Evolutionary conservation across 2,888 invertebrate species (phyloP).

Genomic region (Myopa testacea): DNA sequence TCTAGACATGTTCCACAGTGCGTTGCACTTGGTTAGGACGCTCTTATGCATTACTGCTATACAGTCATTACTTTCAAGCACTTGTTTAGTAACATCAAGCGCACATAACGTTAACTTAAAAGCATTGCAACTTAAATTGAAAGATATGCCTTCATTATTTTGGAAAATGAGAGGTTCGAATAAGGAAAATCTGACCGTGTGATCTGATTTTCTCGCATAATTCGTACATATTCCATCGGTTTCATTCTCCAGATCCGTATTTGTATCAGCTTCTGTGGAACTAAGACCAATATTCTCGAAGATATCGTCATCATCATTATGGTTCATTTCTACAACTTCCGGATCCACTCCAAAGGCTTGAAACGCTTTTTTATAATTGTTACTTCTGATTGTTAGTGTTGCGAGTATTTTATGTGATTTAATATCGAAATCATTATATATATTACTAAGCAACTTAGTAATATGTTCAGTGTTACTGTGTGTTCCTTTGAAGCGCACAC

Average conservation of each 20-base stretch:
- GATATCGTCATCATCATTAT: background rate
- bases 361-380: conserved; percentile 38
- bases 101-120: conserved; percentile 38
- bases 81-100: conserved; percentile 32
- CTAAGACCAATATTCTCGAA: background rate
- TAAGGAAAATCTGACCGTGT: background rate
- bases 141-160: background rate
- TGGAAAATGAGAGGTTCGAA: background rate
- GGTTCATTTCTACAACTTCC: background rate
- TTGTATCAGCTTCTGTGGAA: background rate
- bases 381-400: conserved; percentile 32
- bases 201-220: background rate
- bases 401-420: conserved; percentile 27
- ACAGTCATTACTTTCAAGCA: background rate
- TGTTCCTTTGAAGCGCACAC: conserved; percentile 8
- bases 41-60: background rate
- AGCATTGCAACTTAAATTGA: conserved; percentile 35
- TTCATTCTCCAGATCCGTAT: background rate
- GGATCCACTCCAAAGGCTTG: conserved; percentile 33
- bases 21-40: conserved; percentile 20
- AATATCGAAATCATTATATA: conserved; percentile 27
- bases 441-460: conserved; percentile 7
- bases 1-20: conserved; percentile 39
- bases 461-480: background rate
- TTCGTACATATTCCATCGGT: background rate